Base-by-base conservation (phyloP, 1,140 invertebrate genomes). In the Heliconius himera region DNA sequence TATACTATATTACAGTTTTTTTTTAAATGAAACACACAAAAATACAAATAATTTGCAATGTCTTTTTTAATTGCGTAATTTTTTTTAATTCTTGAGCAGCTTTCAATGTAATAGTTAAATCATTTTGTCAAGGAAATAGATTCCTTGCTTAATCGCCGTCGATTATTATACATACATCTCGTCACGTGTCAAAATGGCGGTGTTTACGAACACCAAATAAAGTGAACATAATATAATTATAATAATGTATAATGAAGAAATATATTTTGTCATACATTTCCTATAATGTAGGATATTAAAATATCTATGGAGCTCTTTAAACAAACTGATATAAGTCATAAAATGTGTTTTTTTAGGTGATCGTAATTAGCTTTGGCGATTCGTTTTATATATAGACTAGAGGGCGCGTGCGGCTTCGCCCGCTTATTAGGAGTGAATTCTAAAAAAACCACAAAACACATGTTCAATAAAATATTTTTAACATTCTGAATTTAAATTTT, bases 151-250 rank as follows among this genome's bases (percentile, higher is more conserved):
- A 76, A 76, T 66, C n/a, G 13, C 8, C 13, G 74, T 76, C 78
- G 77, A 81, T 82, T 72, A 80, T 84, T 76, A 16, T 22, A 66
- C 9, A 22, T 66, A 66, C 9, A 22, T 66, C 6, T 26, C 8
- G 60, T 66, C 60, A 29, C 60, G 60, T 66, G 60, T 66, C 60
- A 66, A 66, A 66, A 66, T 66, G 60, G 60, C 60, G 60, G 26
- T 66, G 60, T 66, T 66, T 66, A 66, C 60, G 60, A 66, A 16
- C 11, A 16, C 60, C 60, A 66, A 66, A 66, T 66, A 66, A 66
- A 29, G 4, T 66, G 26, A 29, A 29, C 13, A 66, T 26, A 22
- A 29, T 29, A 66, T 29, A 66, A 66, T 66, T 66, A 26, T 29
- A 66, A 66, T 66, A 29, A n/a, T 22, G n/a, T 56, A 22, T 66